Evolutionary conservation across 2,113 vertebrate genomes (phyloP), one percentile per base, ranked within the genome.

Genomic region (Phaethornis superciliosus): DNA sequence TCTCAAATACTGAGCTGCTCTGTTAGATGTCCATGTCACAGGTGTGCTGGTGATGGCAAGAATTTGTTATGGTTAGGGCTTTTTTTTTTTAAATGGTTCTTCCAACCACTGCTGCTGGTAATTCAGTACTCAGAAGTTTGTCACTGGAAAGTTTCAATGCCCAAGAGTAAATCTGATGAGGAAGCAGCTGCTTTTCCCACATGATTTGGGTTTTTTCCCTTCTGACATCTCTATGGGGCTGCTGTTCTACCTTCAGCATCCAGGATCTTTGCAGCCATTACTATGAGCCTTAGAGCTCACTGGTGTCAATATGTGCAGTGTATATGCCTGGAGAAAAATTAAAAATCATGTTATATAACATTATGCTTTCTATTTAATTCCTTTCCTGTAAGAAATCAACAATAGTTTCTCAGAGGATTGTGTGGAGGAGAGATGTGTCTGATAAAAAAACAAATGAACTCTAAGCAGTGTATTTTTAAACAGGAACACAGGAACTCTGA

Each of bases 401-500:
- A 17, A 28, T 69, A 30, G 23, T 72, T 60, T 33, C 55, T 69
- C 47, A 40, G 40, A 40, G 40, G 40, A 40, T 56, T 81, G 62
- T n/a, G 24, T 15, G 33, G 3, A 44, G 42, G 40, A 64, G 62
- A 58, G 84, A 19, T 28, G 10, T 42, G 33, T 16, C 65, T 58
- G 60, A 37, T n/a, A 47, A 90, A 69, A 69, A 26, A 96, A 59
- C 70, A 81, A 51, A 65, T 79, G 84, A 93, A 88, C 92, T 91
- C 83, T 2, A 76, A 49, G 87, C 35, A 28, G 67, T 68, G 0
- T 84, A 84, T 96, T 94, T 94, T 94, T 67, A 81, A 37, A 59
- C 67, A 70, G 72, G 79, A 95, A 84, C 67, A 82, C 76, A 90
- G 93, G 94, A 97, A 95, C 88, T 81, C 85, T 1, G 4, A 27